Percentiles rank a stretch among this genome's conserved stretches.
Evolutionary conservation across 2,888 invertebrate genomes (phyloP).

Genomic region (Spilosoma lubricipeda): DNA sequence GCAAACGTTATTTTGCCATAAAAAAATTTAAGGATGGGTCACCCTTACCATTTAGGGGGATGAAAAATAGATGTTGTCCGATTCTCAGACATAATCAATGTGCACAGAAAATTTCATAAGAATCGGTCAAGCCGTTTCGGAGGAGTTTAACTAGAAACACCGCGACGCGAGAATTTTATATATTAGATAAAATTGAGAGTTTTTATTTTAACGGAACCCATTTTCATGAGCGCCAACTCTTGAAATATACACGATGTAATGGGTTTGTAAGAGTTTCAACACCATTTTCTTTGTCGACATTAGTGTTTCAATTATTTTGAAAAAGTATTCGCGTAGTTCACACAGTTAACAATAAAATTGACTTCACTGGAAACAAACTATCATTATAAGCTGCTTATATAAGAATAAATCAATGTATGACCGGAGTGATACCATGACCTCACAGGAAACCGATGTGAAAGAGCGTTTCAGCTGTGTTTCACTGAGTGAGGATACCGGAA

Average conservation of each 20-base stretch:
- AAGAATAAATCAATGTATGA: not conserved
- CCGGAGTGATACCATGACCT: not conserved
- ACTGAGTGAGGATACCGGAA: too few species aligned
- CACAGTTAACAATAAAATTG: slow-evolving; percentile 4
- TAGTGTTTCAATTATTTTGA: not conserved
- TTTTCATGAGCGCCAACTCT: not conserved
- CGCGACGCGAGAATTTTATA: too few species aligned
- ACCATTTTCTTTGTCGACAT: not conserved
- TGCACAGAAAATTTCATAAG: too few species aligned
- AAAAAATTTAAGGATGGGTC: too few species aligned
- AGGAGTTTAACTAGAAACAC: too few species aligned
- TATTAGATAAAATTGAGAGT: not conserved
- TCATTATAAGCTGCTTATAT: not conserved
- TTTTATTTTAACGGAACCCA: not conserved
- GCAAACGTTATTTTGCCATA: too few species aligned
- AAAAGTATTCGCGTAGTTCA: not conserved
- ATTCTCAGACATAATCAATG: too few species aligned
- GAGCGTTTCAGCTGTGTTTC: too few species aligned
- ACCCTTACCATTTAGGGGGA: too few species aligned
- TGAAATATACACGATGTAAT: not conserved
- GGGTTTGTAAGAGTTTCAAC: not conserved
- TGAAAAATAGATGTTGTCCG: too few species aligned
- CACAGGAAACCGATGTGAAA: too few species aligned
- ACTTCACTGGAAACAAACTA: slow-evolving; percentile 28
- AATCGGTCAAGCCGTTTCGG: too few species aligned